Evolutionary conservation across 2,797 vertebrate genomes (phyloP), one percentile per base, ranked within the genome.

Genomic region (Rhabdomys pumilio): DNA sequence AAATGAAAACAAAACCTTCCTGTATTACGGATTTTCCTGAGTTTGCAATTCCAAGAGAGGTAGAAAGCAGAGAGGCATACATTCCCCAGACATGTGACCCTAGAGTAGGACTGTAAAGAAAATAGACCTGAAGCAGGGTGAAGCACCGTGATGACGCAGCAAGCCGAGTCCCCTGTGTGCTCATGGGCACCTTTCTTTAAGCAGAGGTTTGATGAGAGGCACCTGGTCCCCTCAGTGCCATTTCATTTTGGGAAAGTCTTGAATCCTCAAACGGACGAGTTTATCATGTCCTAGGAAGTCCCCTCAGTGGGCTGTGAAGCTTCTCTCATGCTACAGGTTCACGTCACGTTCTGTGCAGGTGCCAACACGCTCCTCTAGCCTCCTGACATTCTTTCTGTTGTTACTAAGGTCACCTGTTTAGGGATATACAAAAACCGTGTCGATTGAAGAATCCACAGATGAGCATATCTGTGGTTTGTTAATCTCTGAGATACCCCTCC

Each of bases 1-100:
- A 72, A 38, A 38, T 13, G 5, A 85, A 84, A 67, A 47, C 61
- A 57, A 93, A 93, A 81, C 29, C 95, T 85, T 88, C 63, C 44
- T 29, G 15, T 12, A 15, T 11, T 34, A 17, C 63, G 93, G 44
- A 55, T 91, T 96, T 96, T 94, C 63, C 80, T 82, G 83, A 34
- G 41, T 81, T 63, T 93, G 59, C 80, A 19, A 1, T 83, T 89
- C 41, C 34, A 76, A 34, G 79, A 75, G 79, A 91, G 80, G 41
- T 29, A 65, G 73, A 41, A 91, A 41, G 17, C 7, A 47, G 65
- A 57, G 44, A 61, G 61, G 26, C 82, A 17, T 20, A 38, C 0
- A 38, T 20, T 19, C 2, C 11, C 38, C 20, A 93, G 31, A 8
- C 22, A 41, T 34, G 26, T 65, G 67, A 57, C n/a, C 41, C 15